These are phyloP conservation scores for Lycaon pictus DNA, from an alignment of 2,113 vertebrate genomes.

Conservation along the genomic window DNA sequence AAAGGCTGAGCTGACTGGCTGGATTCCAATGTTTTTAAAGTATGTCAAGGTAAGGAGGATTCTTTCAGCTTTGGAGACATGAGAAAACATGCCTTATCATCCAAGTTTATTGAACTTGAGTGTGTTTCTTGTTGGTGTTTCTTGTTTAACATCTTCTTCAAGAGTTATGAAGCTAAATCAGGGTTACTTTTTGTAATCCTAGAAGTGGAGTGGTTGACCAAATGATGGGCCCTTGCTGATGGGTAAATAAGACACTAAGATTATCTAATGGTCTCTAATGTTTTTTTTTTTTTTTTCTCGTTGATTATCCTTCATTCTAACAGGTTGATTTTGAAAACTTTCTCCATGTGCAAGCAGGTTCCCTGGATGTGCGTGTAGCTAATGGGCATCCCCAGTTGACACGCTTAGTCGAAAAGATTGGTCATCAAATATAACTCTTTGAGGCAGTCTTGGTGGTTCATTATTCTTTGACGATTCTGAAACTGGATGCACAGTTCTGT, in stretches of 20 bases:
- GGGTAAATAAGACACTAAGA: background rate
- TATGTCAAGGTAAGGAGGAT: background rate
- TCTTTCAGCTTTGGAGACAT: background rate
- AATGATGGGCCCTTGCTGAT: background rate
- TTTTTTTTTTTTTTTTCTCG: background rate
- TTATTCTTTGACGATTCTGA: background rate
- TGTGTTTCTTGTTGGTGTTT: background rate
- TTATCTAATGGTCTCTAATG: background rate
- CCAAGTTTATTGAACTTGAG: background rate
- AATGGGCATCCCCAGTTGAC: background rate
- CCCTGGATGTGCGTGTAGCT: background rate
- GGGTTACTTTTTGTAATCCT: background rate
- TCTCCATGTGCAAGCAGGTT: background rate
- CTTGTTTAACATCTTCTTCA: background rate
- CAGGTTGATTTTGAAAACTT: background rate
- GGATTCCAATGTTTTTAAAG: constrained; percentile 25
- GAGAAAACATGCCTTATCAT: background rate
- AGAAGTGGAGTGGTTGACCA: background rate
- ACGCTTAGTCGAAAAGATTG: background rate
- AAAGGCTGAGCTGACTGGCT: background rate
- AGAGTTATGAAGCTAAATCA: background rate
- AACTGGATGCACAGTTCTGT: background rate
- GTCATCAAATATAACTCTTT: background rate
- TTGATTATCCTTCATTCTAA: background rate
- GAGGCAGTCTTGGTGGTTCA: background rate